Evolutionary conservation across 2,113 vertebrate species (phyloP), one percentile per base, ranked within the genome.

Genomic region (Pagrus major): DNA sequence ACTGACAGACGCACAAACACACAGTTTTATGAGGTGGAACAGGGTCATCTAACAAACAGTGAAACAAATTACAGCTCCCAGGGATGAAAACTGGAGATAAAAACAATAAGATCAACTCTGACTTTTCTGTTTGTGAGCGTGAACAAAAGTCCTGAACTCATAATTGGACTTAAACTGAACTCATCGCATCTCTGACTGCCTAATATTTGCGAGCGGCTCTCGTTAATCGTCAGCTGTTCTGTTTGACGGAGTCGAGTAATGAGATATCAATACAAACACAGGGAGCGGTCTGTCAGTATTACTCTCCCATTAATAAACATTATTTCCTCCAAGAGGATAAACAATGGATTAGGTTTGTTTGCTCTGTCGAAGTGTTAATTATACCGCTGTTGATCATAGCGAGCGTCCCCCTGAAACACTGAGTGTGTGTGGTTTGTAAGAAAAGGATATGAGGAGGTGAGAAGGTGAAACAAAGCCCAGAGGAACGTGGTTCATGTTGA

Each of bases 271-370:
- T 73, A 73, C 35, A 58, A 75, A 59, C 58, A 58, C 16, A 12
- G 15, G 18, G 73, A 63, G 41, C 63, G 2, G 66, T 6, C 41
- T 0, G 29, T 20, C 25, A 8, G 70, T 12, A 52, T 69, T 49
- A 66, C 49, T 52, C 47, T 9, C 29, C 52, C 49, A 59, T 64
- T 81, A 81, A 75, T 58, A 75, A 72, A 76, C 73, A 81, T 71
- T 5, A 71, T 49, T 64, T 67, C 63, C 76, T 59, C 9, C 16
- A 9, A 27, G 60, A 80, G 73, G 75, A 84, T 65, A 69, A 83
- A 85, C 72, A 75, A 9, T n/a, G 76, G 82, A 89, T 87, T 72
- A 85, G 69, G 11, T 61, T 54, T 63, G 80, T 84, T 88, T 84
- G 74, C 71, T 78, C 61, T 25, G 70, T 4, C 6, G 54, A 58